These are phyloP conservation scores for Eospalax fontanierii DNA, from an alignment of 2,797 vertebrate species.

Conservation along the genomic window DNA sequence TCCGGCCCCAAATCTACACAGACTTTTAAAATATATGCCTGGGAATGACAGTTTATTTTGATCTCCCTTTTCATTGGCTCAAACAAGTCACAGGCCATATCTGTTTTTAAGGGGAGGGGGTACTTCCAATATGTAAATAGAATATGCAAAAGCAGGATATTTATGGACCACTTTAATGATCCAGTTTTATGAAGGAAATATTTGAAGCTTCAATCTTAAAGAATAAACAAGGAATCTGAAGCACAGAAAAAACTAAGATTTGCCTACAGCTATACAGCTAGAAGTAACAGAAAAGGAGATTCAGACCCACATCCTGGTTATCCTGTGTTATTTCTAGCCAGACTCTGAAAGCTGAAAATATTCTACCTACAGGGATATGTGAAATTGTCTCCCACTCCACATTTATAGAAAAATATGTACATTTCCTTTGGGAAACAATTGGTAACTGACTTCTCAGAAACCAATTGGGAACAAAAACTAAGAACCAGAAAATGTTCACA, in stretches of 20 bases:
- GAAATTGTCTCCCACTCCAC: slow-evolving; percentile 32
- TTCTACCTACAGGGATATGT: slow-evolving; percentile 47
- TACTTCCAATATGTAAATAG: not conserved
- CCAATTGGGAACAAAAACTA: slow-evolving; percentile 75
- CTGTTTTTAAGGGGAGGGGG: not conserved
- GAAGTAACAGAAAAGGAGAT: slow-evolving; percentile 13
- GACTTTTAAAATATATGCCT: slow-evolving; percentile 10
- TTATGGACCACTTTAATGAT: not conserved
- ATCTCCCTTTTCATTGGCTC: slow-evolving; percentile 2
- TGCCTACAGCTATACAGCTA: not conserved
- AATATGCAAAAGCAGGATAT: not conserved
- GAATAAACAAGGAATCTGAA: slow-evolving; percentile 17
- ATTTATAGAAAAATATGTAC: slow-evolving; percentile 57
- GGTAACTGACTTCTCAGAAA: slow-evolving; percentile 78
- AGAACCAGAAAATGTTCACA: slow-evolving; percentile 77
- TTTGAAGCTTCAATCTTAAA: slow-evolving; percentile 17
- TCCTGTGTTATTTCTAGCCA: not conserved
- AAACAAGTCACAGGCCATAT: not conserved
- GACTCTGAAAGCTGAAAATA: slow-evolving; percentile 53
- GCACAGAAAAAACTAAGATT: not conserved
- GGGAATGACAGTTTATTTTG: not conserved
- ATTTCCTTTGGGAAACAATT: slow-evolving; percentile 78
- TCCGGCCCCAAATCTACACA: not conserved
- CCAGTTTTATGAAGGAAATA: not conserved
- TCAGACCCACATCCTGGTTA: slow-evolving; percentile 21